Percentiles rank a stretch among this genome's conserved stretches.
These are phyloP conservation scores for Dunckerocampus dactyliophorus DNA, from an alignment of 2,113 vertebrate species.

Conservation along the genomic window DNA sequence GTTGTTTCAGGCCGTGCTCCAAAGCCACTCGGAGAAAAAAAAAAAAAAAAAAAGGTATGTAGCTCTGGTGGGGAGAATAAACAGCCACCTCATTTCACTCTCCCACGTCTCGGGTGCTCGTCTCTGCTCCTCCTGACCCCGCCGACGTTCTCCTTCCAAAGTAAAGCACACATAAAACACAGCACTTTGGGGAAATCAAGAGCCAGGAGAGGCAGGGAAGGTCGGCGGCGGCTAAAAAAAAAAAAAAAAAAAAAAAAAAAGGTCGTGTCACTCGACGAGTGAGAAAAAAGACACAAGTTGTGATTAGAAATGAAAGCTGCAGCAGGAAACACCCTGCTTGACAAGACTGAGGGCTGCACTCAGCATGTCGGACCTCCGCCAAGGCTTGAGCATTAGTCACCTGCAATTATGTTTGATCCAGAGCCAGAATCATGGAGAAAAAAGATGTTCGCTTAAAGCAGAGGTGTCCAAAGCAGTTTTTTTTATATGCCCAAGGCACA, in stretches of 20 bases:
- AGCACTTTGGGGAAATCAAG: constrained; percentile 64
- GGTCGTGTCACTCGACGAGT: no score
- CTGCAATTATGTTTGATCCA: no score
- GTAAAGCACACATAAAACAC: constrained; percentile 62
- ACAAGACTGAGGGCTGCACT: no score
- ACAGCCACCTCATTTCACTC: constrained; percentile 67
- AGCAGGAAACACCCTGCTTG: no score
- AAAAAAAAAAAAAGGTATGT: constrained; percentile 69
- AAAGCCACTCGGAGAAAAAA: constrained; percentile 55
- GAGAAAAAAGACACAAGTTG: not conserved
- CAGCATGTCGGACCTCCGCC: no score
- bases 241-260: not conserved
- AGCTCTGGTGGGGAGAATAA: constrained; percentile 61
- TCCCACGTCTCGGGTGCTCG: constrained; percentile 54
- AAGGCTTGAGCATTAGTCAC: no score
- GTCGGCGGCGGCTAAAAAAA: constrained; percentile 22
- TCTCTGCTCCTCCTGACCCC: constrained; percentile 57
- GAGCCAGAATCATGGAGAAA: no score
- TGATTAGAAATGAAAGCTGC: not conserved
- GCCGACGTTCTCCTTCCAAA: constrained; percentile 40
- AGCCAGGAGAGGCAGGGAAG: constrained; percentile 45
- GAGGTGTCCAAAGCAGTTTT: no score
- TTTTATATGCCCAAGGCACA: no score
- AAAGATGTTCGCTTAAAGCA: no score
- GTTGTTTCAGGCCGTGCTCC: constrained; percentile 66